Conservation (phyloP, 2,113 vertebrate genomes). For the Bagarius yarrelli region DNA sequence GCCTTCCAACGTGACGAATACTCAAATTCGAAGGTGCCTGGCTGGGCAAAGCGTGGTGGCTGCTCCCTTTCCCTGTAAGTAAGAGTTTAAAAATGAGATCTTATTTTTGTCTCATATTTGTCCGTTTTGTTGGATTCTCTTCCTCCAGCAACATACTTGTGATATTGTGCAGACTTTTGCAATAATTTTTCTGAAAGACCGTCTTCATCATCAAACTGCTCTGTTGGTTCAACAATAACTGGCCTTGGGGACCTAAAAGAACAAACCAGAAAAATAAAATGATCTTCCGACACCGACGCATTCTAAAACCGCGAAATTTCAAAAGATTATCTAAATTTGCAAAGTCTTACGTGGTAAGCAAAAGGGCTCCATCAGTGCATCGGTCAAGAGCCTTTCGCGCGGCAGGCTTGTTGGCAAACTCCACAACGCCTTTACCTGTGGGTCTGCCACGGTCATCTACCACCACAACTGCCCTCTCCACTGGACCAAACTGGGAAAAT, state of each 20-base stretch:
- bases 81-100: not conserved
- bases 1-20: conserved; percentile 97
- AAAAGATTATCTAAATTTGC: not conserved
- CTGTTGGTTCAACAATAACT: conserved; percentile 92
- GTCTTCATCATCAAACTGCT: conserved; percentile 94
- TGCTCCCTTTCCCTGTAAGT: conserved; percentile 85
- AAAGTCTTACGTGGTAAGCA: conserved; percentile 88
- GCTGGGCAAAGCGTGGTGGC: conserved; percentile 89
- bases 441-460: conserved; percentile 93
- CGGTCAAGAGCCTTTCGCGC: conserved; percentile 93
- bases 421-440: conserved; percentile 90
- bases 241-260: conserved; percentile 86
- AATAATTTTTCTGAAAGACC: conserved; percentile 91
- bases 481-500: conserved; percentile 90
- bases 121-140: not conserved
- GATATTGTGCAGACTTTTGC: conserved; percentile 89
- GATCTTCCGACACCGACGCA: not conserved
- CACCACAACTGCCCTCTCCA: conserved; percentile 90
- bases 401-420: conserved; percentile 90
- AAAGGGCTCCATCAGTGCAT: conserved; percentile 90
- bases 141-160: conserved; percentile 79
- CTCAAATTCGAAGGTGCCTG: conserved; percentile 98
- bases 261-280: conserved; percentile 6
- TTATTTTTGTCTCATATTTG: not conserved
- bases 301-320: not conserved